phyloP scores from a whole-genome alignment of 2,113 vertebrate species.

The Desmodus rotundus region DNA sequence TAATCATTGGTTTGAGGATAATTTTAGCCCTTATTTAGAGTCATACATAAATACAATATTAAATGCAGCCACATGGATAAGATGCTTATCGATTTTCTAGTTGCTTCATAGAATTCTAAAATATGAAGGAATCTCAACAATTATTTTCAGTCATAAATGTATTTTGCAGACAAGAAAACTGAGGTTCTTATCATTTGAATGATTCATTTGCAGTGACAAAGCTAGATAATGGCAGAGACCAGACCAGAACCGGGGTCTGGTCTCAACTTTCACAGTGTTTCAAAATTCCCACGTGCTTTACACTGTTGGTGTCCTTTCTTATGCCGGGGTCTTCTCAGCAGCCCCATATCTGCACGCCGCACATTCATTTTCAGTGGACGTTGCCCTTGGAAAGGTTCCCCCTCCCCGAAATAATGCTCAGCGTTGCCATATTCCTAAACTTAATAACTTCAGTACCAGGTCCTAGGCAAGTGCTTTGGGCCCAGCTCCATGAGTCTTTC shows the following conservation, averaged over 20 bases:
- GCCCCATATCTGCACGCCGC: accelerated
- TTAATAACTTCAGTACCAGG: background rate
- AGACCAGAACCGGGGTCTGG: background rate
- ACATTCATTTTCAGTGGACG: background rate
- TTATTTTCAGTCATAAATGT: background rate
- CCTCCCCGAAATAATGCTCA: background rate
- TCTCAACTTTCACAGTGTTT: background rate
- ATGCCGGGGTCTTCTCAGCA: background rate
- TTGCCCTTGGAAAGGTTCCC: background rate
- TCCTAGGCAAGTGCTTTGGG: background rate
- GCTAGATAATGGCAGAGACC: background rate
- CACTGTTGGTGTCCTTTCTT: background rate
- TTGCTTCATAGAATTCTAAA: background rate
- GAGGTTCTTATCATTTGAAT: background rate
- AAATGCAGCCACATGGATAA: background rate
- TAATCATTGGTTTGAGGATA: background rate
- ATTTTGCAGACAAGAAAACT: background rate
- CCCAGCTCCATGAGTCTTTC: background rate
- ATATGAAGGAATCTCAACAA: background rate
- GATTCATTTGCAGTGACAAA: background rate
- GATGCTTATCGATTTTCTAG: background rate
- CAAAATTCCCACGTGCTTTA: background rate
- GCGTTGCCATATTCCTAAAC: background rate
- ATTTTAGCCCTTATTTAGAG: background rate
- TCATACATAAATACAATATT: background rate